These are phyloP conservation scores for Alentia gelatinosa DNA, from an alignment of 2,888 invertebrate genomes.

Conservation along the genomic window DNA sequence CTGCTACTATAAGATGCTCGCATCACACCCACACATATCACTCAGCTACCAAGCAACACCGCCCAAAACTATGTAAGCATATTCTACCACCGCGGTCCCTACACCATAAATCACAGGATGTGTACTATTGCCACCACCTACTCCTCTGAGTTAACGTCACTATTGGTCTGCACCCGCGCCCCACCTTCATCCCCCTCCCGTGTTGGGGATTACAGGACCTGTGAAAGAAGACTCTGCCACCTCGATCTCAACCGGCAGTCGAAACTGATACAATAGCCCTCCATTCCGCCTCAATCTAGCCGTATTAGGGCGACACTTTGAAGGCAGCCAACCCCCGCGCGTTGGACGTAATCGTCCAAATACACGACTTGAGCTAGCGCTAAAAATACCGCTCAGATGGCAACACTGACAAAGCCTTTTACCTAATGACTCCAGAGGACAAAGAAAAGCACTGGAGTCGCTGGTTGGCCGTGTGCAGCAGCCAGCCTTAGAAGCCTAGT, in stretches of 20 bases:
- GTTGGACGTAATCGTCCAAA: background rate
- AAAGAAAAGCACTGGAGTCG: background rate
- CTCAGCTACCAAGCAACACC: too few species aligned
- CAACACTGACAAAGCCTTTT: conserved; percentile 15
- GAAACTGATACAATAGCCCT: background rate
- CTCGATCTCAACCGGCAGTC: background rate
- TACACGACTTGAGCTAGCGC: conserved; percentile 4
- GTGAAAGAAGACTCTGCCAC: too few species aligned
- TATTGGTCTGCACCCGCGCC: too few species aligned
- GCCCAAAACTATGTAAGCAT: too few species aligned
- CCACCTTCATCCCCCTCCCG: too few species aligned
- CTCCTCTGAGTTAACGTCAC: too few species aligned
- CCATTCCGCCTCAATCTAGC: background rate
- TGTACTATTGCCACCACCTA: too few species aligned
- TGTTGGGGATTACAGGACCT: too few species aligned
- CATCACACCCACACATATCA: too few species aligned
- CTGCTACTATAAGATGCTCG: too few species aligned
- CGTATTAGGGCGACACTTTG: background rate
- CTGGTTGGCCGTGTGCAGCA: background rate
- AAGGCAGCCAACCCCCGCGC: background rate
- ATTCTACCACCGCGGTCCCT: too few species aligned
- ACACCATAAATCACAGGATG: too few species aligned
- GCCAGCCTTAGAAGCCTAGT: background rate
- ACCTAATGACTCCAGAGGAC: background rate
- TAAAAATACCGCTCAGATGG: conserved; percentile 11